Percentiles rank a stretch among this genome's conserved stretches.
Evolutionary conservation across 2,888 invertebrate genomes (phyloP).

Genomic region (Idaea biselata): DNA sequence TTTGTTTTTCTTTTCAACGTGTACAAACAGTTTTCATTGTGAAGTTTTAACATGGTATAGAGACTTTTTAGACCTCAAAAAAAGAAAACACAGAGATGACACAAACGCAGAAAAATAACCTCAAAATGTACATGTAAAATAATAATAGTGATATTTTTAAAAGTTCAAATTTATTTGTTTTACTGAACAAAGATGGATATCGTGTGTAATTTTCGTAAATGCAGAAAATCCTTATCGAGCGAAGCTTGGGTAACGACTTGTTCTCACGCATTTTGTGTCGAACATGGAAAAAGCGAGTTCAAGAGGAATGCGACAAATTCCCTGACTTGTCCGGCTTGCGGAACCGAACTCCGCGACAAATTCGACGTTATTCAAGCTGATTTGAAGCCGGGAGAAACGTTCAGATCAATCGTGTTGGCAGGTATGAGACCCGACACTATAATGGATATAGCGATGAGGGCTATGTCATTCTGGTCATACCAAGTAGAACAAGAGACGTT

Average conservation of each 20-base stretch:
- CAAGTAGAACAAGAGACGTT: conserved; percentile 76
- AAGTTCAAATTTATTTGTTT: conserved; percentile 5
- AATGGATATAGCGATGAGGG: conserved; percentile 78
- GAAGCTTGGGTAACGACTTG: conserved; percentile 79
- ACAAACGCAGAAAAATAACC: conserved; percentile 78
- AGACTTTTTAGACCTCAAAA: conserved; percentile 4
- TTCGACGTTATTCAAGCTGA: conserved; percentile 78
- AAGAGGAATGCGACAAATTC: conserved; percentile 67
- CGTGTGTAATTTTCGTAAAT: conserved; percentile 77
- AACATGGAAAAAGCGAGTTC: conserved; percentile 76
- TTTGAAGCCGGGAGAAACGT: conserved; percentile 73
- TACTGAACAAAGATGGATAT: conserved; percentile 51
- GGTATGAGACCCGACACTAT: conserved; percentile 77
- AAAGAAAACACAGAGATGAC: conserved; percentile 3
- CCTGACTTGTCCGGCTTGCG: conserved; percentile 74
- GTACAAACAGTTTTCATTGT: neutral
- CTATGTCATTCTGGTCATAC: conserved; percentile 79
- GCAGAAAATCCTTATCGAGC: conserved; percentile 66
- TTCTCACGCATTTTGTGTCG: conserved; percentile 78
- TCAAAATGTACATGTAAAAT: conserved; percentile 45
- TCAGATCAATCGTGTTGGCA: conserved; percentile 76
- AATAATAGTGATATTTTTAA: conserved; percentile 10
- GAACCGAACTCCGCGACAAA: conserved; percentile 70
- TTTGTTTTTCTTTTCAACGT: neutral
- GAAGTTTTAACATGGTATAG: neutral